phyloP scores from a whole-genome alignment of 2,113 vertebrate species.

The Ochotona princeps region DNA sequence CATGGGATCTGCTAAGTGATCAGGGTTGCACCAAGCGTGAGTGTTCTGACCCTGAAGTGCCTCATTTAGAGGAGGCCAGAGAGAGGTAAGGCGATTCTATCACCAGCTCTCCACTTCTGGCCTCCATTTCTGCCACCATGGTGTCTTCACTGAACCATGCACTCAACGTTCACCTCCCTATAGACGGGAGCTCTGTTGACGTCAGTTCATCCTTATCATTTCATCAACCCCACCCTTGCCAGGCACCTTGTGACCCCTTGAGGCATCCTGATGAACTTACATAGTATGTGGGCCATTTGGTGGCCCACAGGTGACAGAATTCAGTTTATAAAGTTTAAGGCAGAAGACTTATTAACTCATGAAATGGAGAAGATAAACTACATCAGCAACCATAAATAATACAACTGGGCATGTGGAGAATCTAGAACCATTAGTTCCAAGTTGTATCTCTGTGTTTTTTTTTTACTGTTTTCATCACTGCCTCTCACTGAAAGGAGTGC shows the following conservation, averaged over 20 bases:
- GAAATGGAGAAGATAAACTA: not conserved
- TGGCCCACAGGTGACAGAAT: not conserved
- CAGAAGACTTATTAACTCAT: not conserved
- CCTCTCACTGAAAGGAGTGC: not conserved
- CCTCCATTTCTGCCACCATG: not conserved
- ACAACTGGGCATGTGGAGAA: not conserved
- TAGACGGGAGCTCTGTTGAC: not conserved
- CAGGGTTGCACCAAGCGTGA: not conserved
- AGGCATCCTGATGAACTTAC: not conserved
- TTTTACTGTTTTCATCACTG: not conserved
- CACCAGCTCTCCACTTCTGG: not conserved
- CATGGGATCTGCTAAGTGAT: not conserved
- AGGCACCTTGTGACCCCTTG: rapidly evolving
- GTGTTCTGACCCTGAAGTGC: not conserved
- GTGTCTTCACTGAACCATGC: not conserved
- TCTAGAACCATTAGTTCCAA: not conserved
- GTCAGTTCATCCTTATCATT: not conserved
- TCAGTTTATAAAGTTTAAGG: slow-evolving; percentile 1
- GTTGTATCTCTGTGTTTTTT: not conserved
- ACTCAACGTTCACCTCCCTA: not conserved
- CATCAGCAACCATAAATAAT: not conserved
- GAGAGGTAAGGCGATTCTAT: too few species aligned
- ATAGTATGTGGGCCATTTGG: not conserved
- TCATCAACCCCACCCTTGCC: not conserved
- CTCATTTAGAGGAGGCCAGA: not conserved